Evolutionary conservation across 2,113 vertebrate genomes (phyloP), one percentile per base, ranked within the genome.

Genomic region (Bubo scandiacus): DNA sequence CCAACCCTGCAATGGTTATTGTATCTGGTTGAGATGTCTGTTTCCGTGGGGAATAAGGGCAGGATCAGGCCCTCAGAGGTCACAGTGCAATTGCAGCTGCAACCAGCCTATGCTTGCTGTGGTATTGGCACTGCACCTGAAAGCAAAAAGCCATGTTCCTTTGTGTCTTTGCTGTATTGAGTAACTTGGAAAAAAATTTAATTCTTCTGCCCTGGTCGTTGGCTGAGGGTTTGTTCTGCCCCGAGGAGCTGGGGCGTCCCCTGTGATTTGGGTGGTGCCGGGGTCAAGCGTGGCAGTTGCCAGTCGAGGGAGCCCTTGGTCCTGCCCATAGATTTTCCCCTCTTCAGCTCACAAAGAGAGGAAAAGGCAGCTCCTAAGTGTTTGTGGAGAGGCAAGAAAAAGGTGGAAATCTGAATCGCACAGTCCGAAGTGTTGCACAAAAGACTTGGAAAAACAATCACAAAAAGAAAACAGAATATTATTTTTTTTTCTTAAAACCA

Each of bases 221-320:
- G 23, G 29, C 49, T 17, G 65, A 52, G 45, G 18, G 43, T 51
- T 82, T 70, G 58, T 9, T 54, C 45, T 79, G 62, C 45, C 16
- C 11, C 11, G 40, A 32, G 30, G 19, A 34, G 49, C 17, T 66
- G 55, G 3, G 21, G 10, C 36, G 32, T 67, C n/a, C 19, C 51
- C 36, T 29, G 52, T 1, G 11, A 3, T 38, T 43, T 0, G 4
- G 10, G 19, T 36, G 47, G 25, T 0, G 1, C 45, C 43, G 55
- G 36, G 34, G 16, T 36, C 1, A 2, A 40, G 40, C 0, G 0
- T 0, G 1, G 10, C 25, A 52, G 32, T 15, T 75, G 47, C 71
- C 43, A 20, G 75, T 38, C 18, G 1, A 88, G 66, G 82, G 86
- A 80, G 32, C 27, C 19, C 66, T 72, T 29, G 30, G 45, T 71